phyloP scores from a whole-genome alignment of 2,113 vertebrate genomes.

The Anas platyrhynchos region DNA sequence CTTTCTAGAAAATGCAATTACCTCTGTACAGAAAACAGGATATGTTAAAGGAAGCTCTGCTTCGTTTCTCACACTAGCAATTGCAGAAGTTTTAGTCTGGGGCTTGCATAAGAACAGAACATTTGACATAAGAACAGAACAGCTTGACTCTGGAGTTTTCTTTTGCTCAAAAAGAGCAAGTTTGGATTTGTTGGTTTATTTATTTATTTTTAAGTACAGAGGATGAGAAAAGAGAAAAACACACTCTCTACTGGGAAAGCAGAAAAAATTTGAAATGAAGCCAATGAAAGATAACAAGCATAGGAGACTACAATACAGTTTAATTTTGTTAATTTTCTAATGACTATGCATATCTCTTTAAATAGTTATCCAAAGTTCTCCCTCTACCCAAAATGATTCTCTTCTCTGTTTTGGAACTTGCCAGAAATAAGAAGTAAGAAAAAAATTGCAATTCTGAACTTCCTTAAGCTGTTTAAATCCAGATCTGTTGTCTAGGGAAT shows the following conservation, averaged over 20 bases:
- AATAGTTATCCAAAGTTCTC: neutral
- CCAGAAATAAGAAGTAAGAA: neutral
- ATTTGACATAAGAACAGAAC: neutral
- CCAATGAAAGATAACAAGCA: slow-evolving; percentile 36
- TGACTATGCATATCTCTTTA: slow-evolving; percentile 13
- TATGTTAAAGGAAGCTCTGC: neutral
- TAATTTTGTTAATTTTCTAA: slow-evolving; percentile 22
- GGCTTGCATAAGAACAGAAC: neutral
- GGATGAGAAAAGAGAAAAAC: neutral
- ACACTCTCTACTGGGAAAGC: slow-evolving; percentile 9
- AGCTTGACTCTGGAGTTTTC: neutral
- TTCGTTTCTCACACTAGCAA: neutral
- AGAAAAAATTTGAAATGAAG: neutral
- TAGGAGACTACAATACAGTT: neutral
- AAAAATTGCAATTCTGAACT: neutral
- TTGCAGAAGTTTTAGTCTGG: neutral
- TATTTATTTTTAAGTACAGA: neutral
- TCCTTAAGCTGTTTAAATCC: slow-evolving; percentile 32
- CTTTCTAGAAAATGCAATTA: neutral
- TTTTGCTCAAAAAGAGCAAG: neutral
- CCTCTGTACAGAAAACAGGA: neutral
- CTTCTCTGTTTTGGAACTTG: neutral
- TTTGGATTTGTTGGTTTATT: neutral
- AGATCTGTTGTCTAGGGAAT: slow-evolving; percentile 28
- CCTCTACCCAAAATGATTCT: neutral